phyloP scores from a whole-genome alignment of 2,888 invertebrate genomes.

The Nipponacmea schrenckii region DNA sequence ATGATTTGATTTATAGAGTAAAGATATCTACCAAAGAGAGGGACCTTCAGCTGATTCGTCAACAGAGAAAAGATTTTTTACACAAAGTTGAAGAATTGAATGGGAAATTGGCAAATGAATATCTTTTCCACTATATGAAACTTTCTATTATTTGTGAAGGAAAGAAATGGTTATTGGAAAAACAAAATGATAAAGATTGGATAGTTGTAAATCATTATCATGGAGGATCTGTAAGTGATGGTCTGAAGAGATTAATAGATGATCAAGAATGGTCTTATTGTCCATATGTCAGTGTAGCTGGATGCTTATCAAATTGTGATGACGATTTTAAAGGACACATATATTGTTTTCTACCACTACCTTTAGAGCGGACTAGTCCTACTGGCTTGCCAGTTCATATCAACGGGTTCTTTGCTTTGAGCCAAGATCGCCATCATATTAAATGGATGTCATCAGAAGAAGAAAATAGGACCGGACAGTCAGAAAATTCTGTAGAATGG shows the following conservation, averaged over 20 bases:
- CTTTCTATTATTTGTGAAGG: constrained; percentile 3
- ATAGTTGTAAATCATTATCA: constrained; percentile 37
- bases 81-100: constrained; percentile 5
- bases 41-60: not conserved
- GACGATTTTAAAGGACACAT: constrained; percentile 52
- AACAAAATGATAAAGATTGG: constrained; percentile 24
- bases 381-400: constrained; percentile 63
- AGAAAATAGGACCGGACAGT: constrained; percentile 23
- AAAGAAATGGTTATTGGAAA: not conserved
- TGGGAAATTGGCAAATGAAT: constrained; percentile 10
- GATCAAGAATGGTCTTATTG: constrained; percentile 35
- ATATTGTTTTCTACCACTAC: constrained; percentile 63
- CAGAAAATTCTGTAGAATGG: constrained; percentile 54
- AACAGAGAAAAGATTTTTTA: constrained; percentile 12
- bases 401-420: constrained; percentile 61
- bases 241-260: constrained; percentile 24
- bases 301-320: constrained; percentile 40
- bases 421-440: constrained; percentile 58
- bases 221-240: constrained; percentile 32
- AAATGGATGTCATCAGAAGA: constrained; percentile 58
- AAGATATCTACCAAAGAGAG: not conserved
- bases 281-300: constrained; percentile 50
- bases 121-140: constrained; percentile 16
- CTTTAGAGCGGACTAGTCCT: constrained; percentile 45
- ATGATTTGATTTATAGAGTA: not conserved